Conservation (phyloP, 53 echinoderm and acorn worm species). For the Hippasteria phrygiana region DNA sequence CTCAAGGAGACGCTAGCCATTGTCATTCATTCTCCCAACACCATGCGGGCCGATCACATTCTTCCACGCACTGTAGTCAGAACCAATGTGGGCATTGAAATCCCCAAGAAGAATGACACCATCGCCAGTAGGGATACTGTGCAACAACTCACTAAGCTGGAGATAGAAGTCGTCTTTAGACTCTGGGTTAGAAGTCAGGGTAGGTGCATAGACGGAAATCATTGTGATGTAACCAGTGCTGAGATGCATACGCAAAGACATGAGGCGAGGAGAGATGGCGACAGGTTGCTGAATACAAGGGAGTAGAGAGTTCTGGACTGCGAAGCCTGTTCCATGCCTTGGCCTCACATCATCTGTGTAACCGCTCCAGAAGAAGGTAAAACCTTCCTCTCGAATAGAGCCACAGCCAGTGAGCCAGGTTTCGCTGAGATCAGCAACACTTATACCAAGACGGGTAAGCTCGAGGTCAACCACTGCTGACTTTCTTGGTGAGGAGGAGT, state of each 20-base stretch:
- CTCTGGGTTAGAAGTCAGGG: not conserved
- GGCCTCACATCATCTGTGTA: not conserved
- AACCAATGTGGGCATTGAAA: not conserved
- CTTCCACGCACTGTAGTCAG: not conserved
- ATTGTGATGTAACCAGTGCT: too few species aligned
- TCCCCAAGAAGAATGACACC: not conserved
- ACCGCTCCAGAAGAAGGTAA: conserved; percentile 42
- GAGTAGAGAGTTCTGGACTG: conserved; percentile 25
- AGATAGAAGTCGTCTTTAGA: not conserved
- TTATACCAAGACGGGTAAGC: conserved; percentile 35
- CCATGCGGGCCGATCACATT: not conserved
- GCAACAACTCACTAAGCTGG: not conserved
- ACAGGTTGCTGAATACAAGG: conserved; percentile 19
- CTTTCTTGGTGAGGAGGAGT: not conserved
- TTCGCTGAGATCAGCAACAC: conserved; percentile 22
- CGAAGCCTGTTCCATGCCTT: conserved; percentile 35
- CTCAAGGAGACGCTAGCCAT: too few species aligned
- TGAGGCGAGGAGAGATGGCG: conserved; percentile 34
- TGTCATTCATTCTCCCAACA: not conserved
- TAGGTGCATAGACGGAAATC: too few species aligned
- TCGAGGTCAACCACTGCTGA: conserved; percentile 25
- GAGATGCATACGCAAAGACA: not conserved
- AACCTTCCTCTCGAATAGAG: conserved; percentile 32
- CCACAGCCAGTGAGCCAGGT: conserved; percentile 52
- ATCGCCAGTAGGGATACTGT: not conserved